A percentile compares a stretch with the other conserved stretches of the same genome.
Conservation (phyloP, 2,113 vertebrate genomes). For the Phyllostomus hastatus region DNA sequence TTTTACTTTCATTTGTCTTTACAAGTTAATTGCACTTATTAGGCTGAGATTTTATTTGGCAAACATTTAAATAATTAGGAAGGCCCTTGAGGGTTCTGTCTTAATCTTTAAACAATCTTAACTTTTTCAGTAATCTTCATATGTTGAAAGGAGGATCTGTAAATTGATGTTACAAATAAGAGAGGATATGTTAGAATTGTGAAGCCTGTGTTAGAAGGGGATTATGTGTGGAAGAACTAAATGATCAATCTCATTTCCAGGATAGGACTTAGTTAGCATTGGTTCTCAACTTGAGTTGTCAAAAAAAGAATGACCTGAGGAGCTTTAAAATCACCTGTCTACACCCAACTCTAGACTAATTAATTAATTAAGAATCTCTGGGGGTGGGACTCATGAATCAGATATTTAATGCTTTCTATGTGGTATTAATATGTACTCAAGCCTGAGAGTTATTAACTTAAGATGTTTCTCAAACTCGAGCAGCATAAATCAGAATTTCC, state of each 20-base stretch:
- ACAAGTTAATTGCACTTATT: background rate
- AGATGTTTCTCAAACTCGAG: background rate
- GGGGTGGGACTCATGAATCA: background rate
- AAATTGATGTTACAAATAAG: background rate
- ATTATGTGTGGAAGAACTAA: background rate
- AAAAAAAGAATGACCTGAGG: background rate
- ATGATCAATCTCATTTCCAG: background rate
- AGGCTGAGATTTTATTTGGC: background rate
- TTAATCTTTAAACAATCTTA: conserved; percentile 23
- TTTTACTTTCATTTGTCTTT: background rate
- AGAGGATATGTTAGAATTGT: background rate
- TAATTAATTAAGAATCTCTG: background rate
- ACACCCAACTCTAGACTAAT: background rate
- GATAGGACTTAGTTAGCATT: background rate
- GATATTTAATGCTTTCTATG: background rate
- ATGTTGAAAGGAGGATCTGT: background rate
- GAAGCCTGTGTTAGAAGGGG: background rate
- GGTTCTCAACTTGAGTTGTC: background rate
- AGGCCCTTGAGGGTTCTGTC: background rate
- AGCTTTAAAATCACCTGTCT: background rate
- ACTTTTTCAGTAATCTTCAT: background rate
- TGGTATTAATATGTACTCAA: background rate
- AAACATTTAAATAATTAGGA: conserved; percentile 5
- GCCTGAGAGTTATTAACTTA: background rate
- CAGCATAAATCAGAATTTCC: background rate